Evolutionary conservation across 2,888 invertebrate genomes (phyloP).

Genomic region (Agrilus mali): DNA sequence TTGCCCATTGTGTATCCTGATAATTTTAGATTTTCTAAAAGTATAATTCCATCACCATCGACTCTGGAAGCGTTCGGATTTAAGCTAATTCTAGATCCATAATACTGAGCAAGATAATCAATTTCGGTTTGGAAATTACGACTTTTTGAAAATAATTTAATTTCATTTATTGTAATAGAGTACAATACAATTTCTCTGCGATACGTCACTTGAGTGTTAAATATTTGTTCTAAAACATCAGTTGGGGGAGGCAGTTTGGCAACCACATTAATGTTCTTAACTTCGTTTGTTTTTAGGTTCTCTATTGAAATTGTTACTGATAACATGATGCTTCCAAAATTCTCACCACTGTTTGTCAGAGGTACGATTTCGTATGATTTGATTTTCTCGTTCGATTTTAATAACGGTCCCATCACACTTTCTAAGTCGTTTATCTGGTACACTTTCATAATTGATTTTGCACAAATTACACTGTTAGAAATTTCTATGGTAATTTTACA

Average conservation of each 20-base stretch:
- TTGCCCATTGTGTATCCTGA: conserved; percentile 34
- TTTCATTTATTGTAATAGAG: no score
- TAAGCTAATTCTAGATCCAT: background rate
- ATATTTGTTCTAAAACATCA: conserved; percentile 33
- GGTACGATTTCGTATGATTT: no score
- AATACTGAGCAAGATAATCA: background rate
- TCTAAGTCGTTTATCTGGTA: no score
- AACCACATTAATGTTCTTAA: conserved; percentile 31
- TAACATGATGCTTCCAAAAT: no score
- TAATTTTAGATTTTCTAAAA: conserved; percentile 39
- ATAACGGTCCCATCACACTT: no score
- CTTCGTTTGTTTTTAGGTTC: background rate
- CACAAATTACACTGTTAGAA: no score
- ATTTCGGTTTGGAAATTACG: conserved; percentile 15
- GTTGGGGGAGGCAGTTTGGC: conserved; percentile 40
- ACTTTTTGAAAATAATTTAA: no score
- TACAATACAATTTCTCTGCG: conserved; percentile 39
- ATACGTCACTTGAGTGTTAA: conserved; percentile 37
- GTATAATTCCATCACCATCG: conserved; percentile 37
- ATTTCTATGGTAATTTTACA: no score
- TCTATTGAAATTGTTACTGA: no score
- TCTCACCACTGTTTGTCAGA: no score
- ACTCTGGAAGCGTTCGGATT: conserved; percentile 19
- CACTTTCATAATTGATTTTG: no score
- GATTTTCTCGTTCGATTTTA: no score